Evolutionary conservation across 2,113 vertebrate genomes (phyloP).

Genomic region (Prunella himalayana): DNA sequence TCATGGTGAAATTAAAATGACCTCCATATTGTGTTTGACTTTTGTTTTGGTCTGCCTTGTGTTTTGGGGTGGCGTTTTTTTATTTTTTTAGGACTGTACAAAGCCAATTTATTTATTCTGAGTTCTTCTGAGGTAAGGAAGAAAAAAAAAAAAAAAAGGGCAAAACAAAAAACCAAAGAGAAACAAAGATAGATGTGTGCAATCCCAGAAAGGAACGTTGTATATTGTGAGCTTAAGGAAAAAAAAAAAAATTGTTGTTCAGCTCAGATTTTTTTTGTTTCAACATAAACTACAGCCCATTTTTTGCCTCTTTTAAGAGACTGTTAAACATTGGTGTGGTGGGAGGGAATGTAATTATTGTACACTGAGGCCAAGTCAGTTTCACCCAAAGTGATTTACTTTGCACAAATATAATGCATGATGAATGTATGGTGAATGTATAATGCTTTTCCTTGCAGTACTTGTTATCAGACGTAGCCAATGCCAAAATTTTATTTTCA

Average conservation of each 20-base stretch:
- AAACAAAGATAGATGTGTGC: not conserved
- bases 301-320: not conserved
- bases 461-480: not conserved
- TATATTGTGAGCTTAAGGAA: not conserved
- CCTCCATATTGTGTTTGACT: not conserved
- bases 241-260: not conserved
- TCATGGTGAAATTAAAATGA: slow-evolving; percentile 27
- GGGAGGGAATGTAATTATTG: not conserved
- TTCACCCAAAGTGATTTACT: slow-evolving; percentile 1
- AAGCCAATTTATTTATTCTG: not conserved
- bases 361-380: not conserved
- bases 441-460: not conserved
- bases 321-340: not conserved
- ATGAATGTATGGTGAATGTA: not conserved
- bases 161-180: too few relatives aligned
- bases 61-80: not conserved
- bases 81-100: not conserved
- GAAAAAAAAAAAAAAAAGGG: too few relatives aligned
- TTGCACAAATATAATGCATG: not conserved
- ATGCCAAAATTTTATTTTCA: not conserved
- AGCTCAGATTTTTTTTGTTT: not conserved
- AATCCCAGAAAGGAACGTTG: not conserved
- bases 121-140: not conserved
- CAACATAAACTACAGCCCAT: not conserved
- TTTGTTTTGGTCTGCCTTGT: not conserved